phyloP scores from a whole-genome alignment of 2,797 vertebrate species.

The Siniperca undulata region DNA sequence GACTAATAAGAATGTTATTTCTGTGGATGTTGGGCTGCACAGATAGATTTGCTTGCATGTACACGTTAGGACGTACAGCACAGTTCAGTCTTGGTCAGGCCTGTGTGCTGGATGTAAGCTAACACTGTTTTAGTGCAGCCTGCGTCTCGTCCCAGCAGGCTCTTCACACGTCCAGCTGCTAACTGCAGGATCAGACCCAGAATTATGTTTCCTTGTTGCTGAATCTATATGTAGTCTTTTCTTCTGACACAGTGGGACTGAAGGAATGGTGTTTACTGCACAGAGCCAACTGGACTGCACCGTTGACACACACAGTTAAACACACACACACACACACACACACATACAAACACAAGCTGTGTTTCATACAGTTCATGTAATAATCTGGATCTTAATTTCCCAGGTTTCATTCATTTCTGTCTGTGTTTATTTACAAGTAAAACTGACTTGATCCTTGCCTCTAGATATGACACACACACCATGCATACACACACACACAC shows the following conservation, averaged over 20 bases:
- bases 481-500: slow-evolving; percentile 35
- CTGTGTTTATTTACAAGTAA: slow-evolving; percentile 30
- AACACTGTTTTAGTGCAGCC: slow-evolving; percentile 47
- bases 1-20: neutral
- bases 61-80: neutral
- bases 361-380: slow-evolving; percentile 1
- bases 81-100: slow-evolving; percentile 12
- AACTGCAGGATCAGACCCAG: slow-evolving; percentile 64
- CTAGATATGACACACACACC: slow-evolving; percentile 58
- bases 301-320: slow-evolving; percentile 14
- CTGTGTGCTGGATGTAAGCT: slow-evolving; percentile 38
- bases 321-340: slow-evolving; percentile 26
- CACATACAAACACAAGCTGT: neutral
- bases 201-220: slow-evolving; percentile 72
- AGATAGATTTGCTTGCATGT: slow-evolving; percentile 16
- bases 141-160: slow-evolving; percentile 50
- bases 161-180: slow-evolving; percentile 67
- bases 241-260: slow-evolving; percentile 71
- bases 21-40: neutral
- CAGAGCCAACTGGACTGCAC: slow-evolving; percentile 82
- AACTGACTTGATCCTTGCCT: slow-evolving; percentile 56
- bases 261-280: slow-evolving; percentile 89
- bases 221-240: slow-evolving; percentile 74
- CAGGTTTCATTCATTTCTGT: slow-evolving; percentile 34
- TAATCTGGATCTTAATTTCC: neutral